Evolutionary conservation across 2,797 vertebrate species (phyloP).

Genomic region (Chlorospingus semifuscus): DNA sequence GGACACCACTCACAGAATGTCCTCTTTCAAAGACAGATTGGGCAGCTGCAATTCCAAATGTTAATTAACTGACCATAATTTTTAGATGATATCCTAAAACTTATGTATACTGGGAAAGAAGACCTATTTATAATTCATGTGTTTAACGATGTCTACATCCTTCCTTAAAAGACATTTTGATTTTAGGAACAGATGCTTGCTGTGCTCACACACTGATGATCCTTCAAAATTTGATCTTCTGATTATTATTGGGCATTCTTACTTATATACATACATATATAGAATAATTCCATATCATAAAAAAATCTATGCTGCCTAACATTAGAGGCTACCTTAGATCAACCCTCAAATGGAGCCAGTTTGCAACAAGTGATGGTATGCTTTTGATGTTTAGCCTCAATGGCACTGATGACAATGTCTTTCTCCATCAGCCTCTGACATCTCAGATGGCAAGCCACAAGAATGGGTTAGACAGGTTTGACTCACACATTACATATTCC

Average conservation of each 20-base stretch:
- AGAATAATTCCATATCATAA: background rate
- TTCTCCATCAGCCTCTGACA: background rate
- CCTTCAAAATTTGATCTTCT: background rate
- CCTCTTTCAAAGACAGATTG: background rate
- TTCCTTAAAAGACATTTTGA: background rate
- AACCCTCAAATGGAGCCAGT: background rate
- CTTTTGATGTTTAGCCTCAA: background rate
- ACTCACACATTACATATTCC: slow-evolving; percentile 1
- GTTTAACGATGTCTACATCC: background rate
- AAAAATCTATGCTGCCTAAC: background rate
- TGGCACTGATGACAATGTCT: background rate
- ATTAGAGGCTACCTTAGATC: background rate
- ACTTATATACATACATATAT: background rate
- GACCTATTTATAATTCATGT: background rate
- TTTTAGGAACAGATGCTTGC: background rate
- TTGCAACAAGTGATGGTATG: background rate
- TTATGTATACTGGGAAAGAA: background rate
- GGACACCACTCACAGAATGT: background rate
- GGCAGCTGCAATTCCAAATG: background rate
- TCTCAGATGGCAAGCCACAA: background rate
- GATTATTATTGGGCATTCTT: background rate
- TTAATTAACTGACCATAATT: background rate
- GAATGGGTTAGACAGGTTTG: background rate
- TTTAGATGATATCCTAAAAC: background rate
- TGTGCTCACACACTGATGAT: background rate